phyloP scores from a whole-genome alignment of 2,888 invertebrate genomes.

The Dastarcus helophoroides region DNA sequence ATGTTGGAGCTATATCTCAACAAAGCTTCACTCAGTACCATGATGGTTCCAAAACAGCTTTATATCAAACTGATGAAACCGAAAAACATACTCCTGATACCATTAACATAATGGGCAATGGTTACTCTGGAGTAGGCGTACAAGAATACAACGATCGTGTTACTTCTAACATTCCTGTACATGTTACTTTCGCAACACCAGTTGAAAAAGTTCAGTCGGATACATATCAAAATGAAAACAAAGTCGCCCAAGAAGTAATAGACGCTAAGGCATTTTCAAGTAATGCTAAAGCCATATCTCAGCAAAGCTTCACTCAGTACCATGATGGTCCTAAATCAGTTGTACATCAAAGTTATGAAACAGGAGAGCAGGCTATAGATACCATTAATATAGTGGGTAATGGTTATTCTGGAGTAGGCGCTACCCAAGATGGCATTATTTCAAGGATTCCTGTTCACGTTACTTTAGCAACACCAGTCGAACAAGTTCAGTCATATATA shows the following conservation, averaged over 20 bases:
- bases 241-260: too few species aligned
- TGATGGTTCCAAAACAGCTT: too few species aligned
- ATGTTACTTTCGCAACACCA: too few species aligned
- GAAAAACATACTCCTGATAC: slow-evolving; percentile 14
- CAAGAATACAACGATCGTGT: slow-evolving; percentile 21
- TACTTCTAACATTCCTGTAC: too few species aligned
- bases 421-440: background rate
- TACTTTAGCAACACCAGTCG: slow-evolving; percentile 18
- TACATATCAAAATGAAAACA: too few species aligned
- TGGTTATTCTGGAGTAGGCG: background rate
- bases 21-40: slow-evolving; percentile 10
- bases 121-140: slow-evolving; percentile 29
- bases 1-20: slow-evolving; percentile 10
- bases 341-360: too few species aligned
- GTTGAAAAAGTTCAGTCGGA: too few species aligned
- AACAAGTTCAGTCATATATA: slow-evolving; percentile 15
- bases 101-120: slow-evolving; percentile 29
- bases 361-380: too few species aligned
- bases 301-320: too few species aligned
- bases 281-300: too few species aligned
- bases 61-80: background rate
- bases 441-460: slow-evolving; percentile 7
- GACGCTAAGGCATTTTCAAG: too few species aligned
- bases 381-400: background rate
- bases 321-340: too few species aligned